Evolutionary conservation across 2,888 invertebrate genomes (phyloP).

Genomic region (Leuctra nigra): DNA sequence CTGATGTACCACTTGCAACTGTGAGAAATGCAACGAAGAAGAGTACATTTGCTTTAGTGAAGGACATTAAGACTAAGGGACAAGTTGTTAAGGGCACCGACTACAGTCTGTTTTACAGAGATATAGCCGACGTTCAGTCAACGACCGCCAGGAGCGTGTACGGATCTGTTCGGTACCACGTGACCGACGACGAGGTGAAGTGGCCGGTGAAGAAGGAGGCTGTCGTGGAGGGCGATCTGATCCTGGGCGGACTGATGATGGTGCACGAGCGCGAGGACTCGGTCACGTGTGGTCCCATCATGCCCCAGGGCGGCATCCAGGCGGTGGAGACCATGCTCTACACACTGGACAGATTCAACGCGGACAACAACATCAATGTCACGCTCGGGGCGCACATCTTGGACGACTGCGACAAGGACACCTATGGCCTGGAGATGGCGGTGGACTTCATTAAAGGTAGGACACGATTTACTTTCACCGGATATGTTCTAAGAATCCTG

Average conservation of each 20-base stretch:
- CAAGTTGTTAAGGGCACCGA: no score
- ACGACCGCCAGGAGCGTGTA: no score
- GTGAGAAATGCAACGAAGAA: no score
- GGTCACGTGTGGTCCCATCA: conserved; percentile 84
- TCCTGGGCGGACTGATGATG: conserved; percentile 92
- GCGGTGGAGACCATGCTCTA: conserved; percentile 90
- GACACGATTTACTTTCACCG: no score
- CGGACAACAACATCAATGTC: conserved; percentile 60
- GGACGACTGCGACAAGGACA: conserved; percentile 94
- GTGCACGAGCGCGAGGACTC: conserved; percentile 86
- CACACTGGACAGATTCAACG: conserved; percentile 76
- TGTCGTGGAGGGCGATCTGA: conserved; percentile 78
- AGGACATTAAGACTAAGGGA: no score
- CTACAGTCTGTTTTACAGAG: no score
- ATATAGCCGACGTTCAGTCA: no score
- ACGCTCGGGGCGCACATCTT: conserved; percentile 80
- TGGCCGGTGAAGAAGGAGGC: conserved; percentile 87
- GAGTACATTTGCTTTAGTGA: no score
- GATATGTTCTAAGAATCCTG: no score
- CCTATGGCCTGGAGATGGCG: conserved; percentile 91
- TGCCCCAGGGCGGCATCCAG: conserved; percentile 88
- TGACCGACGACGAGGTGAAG: not conserved
- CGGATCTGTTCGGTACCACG: no score
- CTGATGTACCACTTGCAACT: no score
- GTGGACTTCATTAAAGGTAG: conserved; percentile 95